Conservation (phyloP, 2,113 vertebrate genomes). For the Platysteira castanea region DNA sequence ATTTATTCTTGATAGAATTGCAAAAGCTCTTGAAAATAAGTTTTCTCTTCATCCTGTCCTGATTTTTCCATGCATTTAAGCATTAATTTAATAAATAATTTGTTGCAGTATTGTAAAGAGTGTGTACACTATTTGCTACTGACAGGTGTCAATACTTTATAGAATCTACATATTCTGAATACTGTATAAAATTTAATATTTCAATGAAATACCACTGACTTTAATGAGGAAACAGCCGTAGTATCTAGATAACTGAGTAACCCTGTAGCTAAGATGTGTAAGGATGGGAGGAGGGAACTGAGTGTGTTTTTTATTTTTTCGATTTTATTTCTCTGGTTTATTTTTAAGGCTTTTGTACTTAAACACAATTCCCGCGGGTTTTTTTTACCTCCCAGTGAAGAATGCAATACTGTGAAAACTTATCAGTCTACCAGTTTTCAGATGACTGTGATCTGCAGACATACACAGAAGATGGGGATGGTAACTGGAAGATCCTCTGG, state of each 20-base stretch:
- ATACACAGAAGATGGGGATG: background rate
- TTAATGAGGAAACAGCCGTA: background rate
- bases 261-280: background rate
- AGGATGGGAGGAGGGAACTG: background rate
- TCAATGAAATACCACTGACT: background rate
- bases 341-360: background rate
- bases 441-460: background rate
- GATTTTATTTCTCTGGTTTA: background rate
- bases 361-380: background rate
- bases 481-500: background rate
- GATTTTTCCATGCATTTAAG: background rate
- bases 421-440: constrained; percentile 20
- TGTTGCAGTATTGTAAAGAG: background rate
- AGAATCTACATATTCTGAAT: background rate
- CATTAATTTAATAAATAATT: background rate
- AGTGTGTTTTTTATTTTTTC: background rate
- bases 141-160: background rate
- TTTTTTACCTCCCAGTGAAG: background rate
- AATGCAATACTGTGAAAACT: constrained; percentile 12
- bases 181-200: background rate
- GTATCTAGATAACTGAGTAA: background rate
- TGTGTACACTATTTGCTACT: background rate
- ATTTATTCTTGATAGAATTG: background rate
- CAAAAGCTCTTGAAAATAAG: background rate
- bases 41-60: background rate